Conservation (phyloP, 2,797 vertebrate species). For the Eurystomus glaucurus region DNA sequence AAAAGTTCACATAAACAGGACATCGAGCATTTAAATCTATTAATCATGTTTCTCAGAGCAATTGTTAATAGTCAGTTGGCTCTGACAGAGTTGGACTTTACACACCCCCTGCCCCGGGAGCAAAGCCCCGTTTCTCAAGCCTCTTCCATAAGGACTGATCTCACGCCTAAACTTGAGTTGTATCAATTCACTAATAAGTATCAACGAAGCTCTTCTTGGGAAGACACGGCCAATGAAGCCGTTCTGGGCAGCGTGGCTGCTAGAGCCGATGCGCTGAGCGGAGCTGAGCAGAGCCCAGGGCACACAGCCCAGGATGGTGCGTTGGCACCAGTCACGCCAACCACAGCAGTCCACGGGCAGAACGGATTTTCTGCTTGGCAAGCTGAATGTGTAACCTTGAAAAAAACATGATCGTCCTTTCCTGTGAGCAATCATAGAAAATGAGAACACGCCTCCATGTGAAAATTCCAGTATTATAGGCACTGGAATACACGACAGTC, state of each 20-base stretch:
- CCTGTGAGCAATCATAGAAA: fast-evolving
- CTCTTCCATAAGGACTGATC: neutral
- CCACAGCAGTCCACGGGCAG: neutral
- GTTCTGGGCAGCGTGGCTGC: neutral
- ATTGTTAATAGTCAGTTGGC: neutral
- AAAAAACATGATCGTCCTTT: neutral
- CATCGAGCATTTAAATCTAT: neutral
- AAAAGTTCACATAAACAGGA: neutral
- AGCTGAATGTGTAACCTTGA: neutral
- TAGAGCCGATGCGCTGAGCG: neutral
- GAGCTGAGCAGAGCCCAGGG: neutral
- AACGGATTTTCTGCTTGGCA: neutral
- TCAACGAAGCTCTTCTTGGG: neutral
- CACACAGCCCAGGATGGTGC: neutral
- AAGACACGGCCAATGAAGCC: neutral
- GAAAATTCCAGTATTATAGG: neutral
- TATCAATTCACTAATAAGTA: neutral
- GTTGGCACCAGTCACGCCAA: neutral
- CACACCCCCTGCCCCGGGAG: neutral
- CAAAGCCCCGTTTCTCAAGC: neutral
- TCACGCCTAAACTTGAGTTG: neutral
- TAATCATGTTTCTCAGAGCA: neutral
- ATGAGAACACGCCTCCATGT: neutral
- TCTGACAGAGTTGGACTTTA: neutral
- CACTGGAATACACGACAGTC: neutral